Conservation (phyloP, 2,113 vertebrate species). For the Acanthochromis polyacanthus region DNA sequence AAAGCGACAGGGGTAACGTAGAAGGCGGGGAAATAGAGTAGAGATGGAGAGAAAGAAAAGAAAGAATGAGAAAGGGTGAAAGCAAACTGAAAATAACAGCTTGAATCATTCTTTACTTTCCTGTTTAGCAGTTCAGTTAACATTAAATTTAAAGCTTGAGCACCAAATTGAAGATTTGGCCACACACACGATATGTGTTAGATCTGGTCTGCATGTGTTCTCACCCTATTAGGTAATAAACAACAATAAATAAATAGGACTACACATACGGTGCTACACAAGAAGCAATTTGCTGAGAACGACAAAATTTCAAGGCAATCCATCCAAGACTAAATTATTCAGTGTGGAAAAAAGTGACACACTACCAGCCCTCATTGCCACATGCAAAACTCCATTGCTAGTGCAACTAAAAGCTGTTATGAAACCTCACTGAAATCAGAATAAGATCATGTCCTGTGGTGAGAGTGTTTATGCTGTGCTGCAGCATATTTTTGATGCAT, state of each 20-base stretch:
- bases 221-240: too few species aligned
- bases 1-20: not conserved
- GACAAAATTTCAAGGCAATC: not conserved
- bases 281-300: not conserved
- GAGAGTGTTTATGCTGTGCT: slow-evolving; percentile 10
- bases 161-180: too few species aligned
- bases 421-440: not conserved
- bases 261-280: not conserved
- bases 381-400: not conserved
- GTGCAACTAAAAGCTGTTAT: not conserved
- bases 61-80: not conserved
- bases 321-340: not conserved
- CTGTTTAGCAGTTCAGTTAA: not conserved
- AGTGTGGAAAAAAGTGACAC: not conserved
- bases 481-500: not conserved
- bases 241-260: too few species aligned
- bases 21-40: not conserved
- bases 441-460: not conserved
- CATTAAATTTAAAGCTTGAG: not conserved
- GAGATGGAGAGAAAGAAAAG: not conserved
- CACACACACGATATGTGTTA: not conserved
- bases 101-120: too few species aligned
- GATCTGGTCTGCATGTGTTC: not conserved
- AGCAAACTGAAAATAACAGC: too few species aligned
- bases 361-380: not conserved